Conservation (phyloP, 2,797 vertebrate genomes). For the Bradypodion pumilum region DNA sequence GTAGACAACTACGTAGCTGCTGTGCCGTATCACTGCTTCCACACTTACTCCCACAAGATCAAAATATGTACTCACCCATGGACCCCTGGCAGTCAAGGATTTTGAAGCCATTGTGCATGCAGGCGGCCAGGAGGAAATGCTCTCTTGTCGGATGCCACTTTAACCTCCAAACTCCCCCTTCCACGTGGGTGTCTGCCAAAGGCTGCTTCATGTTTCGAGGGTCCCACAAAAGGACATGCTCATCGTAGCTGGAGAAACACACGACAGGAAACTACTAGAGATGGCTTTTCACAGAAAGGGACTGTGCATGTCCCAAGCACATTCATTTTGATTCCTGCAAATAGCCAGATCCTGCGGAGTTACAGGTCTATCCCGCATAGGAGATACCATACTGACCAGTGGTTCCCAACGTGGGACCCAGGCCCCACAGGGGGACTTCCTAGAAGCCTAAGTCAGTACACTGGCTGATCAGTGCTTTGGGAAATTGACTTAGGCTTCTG, state of each 20-base stretch:
- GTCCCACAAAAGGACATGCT: slow-evolving; percentile 93
- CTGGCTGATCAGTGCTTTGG: too few species aligned
- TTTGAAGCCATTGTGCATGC: slow-evolving; percentile 92
- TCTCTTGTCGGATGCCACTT: slow-evolving; percentile 90
- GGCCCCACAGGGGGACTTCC: too few species aligned
- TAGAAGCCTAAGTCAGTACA: too few species aligned
- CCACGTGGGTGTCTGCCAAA: slow-evolving; percentile 78
- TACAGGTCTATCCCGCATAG: too few species aligned
- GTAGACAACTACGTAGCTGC: too few species aligned
- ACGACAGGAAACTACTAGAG: too few species aligned
- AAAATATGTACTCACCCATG: slow-evolving; percentile 64
- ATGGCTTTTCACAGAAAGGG: neutral
- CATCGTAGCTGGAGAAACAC: slow-evolving; percentile 84
- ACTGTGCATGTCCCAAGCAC: too few species aligned
- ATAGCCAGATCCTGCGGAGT: too few species aligned
- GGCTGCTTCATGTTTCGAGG: slow-evolving; percentile 87
- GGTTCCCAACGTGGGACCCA: too few species aligned
- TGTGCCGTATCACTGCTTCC: neutral
- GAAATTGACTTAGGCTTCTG: too few species aligned
- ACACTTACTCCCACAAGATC: neutral
- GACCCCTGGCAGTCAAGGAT: slow-evolving; percentile 81
- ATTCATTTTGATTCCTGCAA: too few species aligned
- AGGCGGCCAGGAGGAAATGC: slow-evolving; percentile 90
- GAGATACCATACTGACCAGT: too few species aligned
- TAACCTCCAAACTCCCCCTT: slow-evolving; percentile 93